phyloP scores from a whole-genome alignment of 2,888 invertebrate genomes.

The Hyposoter dolosus region DNA sequence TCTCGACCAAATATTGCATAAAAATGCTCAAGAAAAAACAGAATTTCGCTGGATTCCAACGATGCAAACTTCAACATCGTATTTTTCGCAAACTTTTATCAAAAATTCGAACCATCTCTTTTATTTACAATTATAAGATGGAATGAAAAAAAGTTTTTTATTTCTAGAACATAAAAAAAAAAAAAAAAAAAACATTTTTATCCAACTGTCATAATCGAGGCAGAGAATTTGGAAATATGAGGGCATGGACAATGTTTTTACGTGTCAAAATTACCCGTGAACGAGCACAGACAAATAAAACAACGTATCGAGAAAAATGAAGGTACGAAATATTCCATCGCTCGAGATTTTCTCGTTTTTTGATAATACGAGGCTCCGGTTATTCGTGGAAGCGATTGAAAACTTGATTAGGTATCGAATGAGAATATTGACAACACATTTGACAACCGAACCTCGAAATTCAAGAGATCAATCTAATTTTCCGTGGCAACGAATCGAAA shows the following conservation, averaged over 20 bases:
- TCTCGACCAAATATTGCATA: too few species aligned
- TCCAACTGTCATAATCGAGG: neutral
- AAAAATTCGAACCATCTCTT: too few species aligned
- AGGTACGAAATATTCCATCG: conserved; percentile 11
- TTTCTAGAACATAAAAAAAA: too few species aligned
- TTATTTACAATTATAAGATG: too few species aligned
- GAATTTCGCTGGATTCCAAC: too few species aligned
- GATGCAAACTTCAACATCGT: too few species aligned
- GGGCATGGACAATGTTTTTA: neutral
- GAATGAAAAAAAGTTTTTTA: neutral
- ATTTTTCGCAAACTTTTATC: too few species aligned
- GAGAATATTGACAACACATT: neutral
- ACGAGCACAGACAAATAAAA: neutral
- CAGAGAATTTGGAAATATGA: neutral
- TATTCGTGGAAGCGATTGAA: neutral
- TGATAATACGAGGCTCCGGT: neutral
- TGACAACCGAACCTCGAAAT: conserved; percentile 35
- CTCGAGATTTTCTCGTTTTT: neutral
- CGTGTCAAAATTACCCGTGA: conserved; percentile 25
- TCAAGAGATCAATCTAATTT: neutral
- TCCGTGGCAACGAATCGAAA: neutral
- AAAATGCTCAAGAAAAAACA: too few species aligned
- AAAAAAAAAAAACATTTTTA: neutral
- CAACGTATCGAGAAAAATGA: conserved; percentile 2
- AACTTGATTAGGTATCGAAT: neutral